These are phyloP conservation scores for Lepidothrix coronata DNA, from an alignment of 2,113 vertebrate genomes.

Conservation along the genomic window DNA sequence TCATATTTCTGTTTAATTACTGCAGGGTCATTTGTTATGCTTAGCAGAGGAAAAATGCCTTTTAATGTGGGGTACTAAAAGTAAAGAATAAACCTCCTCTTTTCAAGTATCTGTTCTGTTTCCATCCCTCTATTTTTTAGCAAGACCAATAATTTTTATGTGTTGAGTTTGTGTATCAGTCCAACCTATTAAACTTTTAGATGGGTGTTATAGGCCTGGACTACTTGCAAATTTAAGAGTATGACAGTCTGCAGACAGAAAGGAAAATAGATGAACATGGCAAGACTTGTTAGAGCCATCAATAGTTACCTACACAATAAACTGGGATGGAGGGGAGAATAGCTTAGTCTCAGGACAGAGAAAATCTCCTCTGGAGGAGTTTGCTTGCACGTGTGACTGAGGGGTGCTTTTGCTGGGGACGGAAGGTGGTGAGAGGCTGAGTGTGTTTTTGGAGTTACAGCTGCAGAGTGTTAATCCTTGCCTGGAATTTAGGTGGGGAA, in stretches of 20 bases:
- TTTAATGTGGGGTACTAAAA: background rate
- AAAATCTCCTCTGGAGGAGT: background rate
- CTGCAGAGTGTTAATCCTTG: background rate
- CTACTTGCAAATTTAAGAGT: background rate
- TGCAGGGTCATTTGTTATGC: background rate
- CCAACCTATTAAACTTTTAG: background rate
- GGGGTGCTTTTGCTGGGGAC: background rate
- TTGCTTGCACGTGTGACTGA: fast-evolving
- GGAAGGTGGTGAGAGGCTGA: background rate
- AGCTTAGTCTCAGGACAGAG: background rate
- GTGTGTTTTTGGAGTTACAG: background rate
- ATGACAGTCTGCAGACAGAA: background rate
- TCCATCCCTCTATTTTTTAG: background rate
- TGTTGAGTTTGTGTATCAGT: background rate
- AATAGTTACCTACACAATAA: background rate
- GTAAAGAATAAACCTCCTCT: background rate
- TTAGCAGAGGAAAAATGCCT: background rate
- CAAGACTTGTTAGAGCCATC: background rate
- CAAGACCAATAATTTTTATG: background rate
- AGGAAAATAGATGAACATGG: background rate
- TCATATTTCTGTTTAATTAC: background rate
- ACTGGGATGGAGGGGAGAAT: background rate
- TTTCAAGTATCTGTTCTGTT: background rate
- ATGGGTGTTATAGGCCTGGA: fast-evolving
- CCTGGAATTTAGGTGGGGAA: background rate